These are phyloP conservation scores for Pyrgus malvae DNA, from an alignment of 2,888 invertebrate genomes.

Conservation along the genomic window DNA sequence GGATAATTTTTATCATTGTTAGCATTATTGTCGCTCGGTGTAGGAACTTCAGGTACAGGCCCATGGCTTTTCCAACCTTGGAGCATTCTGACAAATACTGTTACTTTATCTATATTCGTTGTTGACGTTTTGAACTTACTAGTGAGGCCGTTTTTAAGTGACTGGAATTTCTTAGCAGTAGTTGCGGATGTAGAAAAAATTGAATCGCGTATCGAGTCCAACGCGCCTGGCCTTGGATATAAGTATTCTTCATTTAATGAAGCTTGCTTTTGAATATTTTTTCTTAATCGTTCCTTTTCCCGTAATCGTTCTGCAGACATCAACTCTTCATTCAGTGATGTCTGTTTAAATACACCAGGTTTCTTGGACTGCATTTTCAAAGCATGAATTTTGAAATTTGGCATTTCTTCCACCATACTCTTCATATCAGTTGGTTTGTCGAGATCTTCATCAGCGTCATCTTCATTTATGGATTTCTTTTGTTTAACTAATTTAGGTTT, in stretches of 20 bases:
- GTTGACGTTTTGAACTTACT: conserved; percentile 92
- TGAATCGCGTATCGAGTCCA: conserved; percentile 87
- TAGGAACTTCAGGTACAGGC: conserved; percentile 69
- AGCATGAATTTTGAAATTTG: conserved; percentile 83
- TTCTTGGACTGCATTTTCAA: conserved; percentile 71
- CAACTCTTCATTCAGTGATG: conserved; percentile 93
- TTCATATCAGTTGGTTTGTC: conserved; percentile 87
- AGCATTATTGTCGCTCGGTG: conserved; percentile 71
- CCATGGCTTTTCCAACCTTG: conserved; percentile 89
- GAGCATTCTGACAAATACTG: conserved; percentile 91
- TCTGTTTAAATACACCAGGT: conserved; percentile 88
- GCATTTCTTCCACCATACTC: conserved; percentile 83
- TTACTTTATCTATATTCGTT: conserved; percentile 91
- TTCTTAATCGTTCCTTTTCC: conserved; percentile 91
- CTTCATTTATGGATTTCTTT: conserved; percentile 91
- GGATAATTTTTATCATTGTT: conserved; percentile 66
- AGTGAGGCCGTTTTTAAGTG: conserved; percentile 90
- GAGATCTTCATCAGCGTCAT: conserved; percentile 84
- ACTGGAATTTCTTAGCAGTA: conserved; percentile 88
- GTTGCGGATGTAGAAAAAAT: conserved; percentile 87
- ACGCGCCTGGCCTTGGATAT: conserved; percentile 84
- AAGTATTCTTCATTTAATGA: conserved; percentile 94
- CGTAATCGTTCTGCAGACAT: conserved; percentile 92
- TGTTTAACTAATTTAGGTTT: conserved; percentile 91
- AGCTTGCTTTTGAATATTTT: conserved; percentile 94